These are phyloP conservation scores for Fragum sueziense DNA, from an alignment of 2,888 invertebrate genomes.

Conservation along the genomic window DNA sequence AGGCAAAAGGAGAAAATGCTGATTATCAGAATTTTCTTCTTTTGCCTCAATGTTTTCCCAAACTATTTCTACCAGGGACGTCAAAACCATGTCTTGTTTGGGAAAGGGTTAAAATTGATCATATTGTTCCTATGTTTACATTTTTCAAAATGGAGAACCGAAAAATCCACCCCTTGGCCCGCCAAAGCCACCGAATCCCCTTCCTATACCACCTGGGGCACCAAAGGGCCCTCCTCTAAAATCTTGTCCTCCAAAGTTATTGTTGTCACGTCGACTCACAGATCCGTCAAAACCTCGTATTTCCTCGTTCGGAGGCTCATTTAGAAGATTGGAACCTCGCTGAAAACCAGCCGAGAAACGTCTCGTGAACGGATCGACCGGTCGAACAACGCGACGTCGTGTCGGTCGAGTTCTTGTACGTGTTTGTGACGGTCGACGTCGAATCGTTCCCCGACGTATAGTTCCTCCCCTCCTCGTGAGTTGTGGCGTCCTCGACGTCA, in stretches of 20 bases:
- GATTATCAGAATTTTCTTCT: too few relatives aligned
- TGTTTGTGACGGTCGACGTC: not conserved
- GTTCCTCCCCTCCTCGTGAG: not conserved
- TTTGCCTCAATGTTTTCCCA: too few relatives aligned
- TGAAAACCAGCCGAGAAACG: slow-evolving; percentile 55
- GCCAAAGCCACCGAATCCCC: not conserved
- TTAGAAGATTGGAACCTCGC: slow-evolving; percentile 40
- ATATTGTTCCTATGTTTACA: too few relatives aligned
- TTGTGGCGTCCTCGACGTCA: not conserved
- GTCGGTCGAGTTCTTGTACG: not conserved
- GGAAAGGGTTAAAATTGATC: too few relatives aligned
- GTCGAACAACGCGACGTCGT: not conserved
- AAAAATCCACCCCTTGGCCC: too few relatives aligned
- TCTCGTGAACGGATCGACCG: slow-evolving; percentile 48
- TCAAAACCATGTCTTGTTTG: too few relatives aligned
- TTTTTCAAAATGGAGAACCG: not conserved
- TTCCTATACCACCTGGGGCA: not conserved
- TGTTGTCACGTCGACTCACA: not conserved
- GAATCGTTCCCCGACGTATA: not conserved
- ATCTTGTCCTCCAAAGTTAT: not conserved
- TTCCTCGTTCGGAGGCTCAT: slow-evolving; percentile 46
- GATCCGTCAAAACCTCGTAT: slow-evolving; percentile 9
- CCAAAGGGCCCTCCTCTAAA: not conserved
- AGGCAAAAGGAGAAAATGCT: too few relatives aligned
- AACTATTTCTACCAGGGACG: too few relatives aligned